Base-by-base conservation (phyloP, 2,888 invertebrate genomes). In the Stratiomys singularior region DNA sequence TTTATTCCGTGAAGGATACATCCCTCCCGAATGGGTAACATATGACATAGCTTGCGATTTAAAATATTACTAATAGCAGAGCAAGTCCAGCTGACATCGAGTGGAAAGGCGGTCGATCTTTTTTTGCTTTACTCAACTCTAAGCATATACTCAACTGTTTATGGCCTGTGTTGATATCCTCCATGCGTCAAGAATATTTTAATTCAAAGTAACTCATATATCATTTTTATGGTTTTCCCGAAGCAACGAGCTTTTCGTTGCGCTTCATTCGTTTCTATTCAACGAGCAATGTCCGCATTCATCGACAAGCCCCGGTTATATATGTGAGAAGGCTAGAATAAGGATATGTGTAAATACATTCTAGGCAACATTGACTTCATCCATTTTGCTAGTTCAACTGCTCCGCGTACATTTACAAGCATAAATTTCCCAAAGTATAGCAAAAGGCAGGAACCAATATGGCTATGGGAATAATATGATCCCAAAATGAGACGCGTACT, bases 131-230 rank as follows among this genome's bases (percentile, higher is more conserved):
- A n/a, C 44, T 21, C 11, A 2, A 5, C 21, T 4, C 66, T 1
- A 27, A n/a, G 5, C 64, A 28, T 15, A 5, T 64, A 60, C 11
- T 64, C 28, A 7, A 64, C 64, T 64, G 28, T 28, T 28, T 64
- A 23, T 30, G 23, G 66, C 21, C n/a, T 27, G 9, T 15, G 28
- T 30, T 30, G 44, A 15, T 66, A 9, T 37, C 27, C 66, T 66
- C 28, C 37, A 66, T 66, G 66, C 66, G 37, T 37, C 66, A 66
- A 21, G 66, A 66, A 66, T 66, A 66, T 66, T 66, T 66, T 66
- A 66, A 66, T 66, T 66, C 66, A 66, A 66, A 66, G 66, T 66
- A 66, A 66, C 37, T 18, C 66, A 66, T 66, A 66, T 66, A 66
- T 66, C 66, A 66, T 66, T 66, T 66, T 66, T 66, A 66, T 27